These are phyloP conservation scores for Amaurobius ferox DNA, from an alignment of 2,888 invertebrate genomes.

Conservation along the genomic window DNA sequence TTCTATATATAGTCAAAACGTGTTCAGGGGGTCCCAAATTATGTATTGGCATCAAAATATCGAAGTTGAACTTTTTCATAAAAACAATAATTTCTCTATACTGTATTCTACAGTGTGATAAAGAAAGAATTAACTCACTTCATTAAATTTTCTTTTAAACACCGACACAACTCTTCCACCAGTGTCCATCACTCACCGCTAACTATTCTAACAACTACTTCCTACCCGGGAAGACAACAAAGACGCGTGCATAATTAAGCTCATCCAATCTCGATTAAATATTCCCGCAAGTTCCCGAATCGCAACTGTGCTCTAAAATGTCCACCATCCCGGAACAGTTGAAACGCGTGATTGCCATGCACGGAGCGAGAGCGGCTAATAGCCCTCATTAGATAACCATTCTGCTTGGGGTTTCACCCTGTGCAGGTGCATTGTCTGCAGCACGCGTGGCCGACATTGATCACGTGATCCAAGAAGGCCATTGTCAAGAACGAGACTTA, in stretches of 20 bases:
- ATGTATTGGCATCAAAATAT: too few species aligned
- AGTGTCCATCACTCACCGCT: too few species aligned
- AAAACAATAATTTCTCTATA: too few species aligned
- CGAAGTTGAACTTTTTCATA: too few species aligned
- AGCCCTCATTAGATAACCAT: constrained; percentile 38
- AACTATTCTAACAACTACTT: too few species aligned
- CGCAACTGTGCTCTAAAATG: constrained; percentile 12
- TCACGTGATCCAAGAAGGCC: background rate
- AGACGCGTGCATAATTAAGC: background rate
- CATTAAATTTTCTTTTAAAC: too few species aligned
- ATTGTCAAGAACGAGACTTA: background rate
- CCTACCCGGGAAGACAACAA: background rate
- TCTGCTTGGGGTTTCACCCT: background rate
- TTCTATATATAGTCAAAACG: too few species aligned
- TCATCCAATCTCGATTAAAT: background rate
- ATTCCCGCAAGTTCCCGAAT: background rate
- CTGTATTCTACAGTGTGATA: too few species aligned
- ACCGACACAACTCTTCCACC: too few species aligned
- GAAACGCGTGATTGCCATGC: constrained; percentile 5
- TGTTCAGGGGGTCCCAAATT: too few species aligned
- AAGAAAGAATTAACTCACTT: too few species aligned
- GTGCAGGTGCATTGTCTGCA: constrained; percentile 18
- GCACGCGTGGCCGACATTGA: constrained; percentile 13
- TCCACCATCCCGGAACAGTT: constrained; percentile 16
- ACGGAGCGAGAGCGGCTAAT: constrained; percentile 23